These are phyloP conservation scores for Sturmia bella DNA, from an alignment of 2,888 invertebrate species.

Conservation along the genomic window DNA sequence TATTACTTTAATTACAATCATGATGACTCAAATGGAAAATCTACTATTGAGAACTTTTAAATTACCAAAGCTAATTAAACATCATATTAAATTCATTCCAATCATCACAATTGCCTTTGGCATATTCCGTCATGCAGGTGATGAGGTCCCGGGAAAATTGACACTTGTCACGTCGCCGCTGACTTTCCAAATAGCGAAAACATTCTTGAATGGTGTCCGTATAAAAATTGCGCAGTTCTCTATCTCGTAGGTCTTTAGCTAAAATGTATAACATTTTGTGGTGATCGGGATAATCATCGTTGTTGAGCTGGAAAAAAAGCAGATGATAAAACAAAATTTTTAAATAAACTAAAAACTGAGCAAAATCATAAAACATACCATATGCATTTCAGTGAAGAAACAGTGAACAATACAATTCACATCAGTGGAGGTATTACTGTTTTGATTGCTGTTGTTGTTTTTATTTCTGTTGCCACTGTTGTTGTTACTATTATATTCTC, in stretches of 20 bases:
- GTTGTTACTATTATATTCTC: slow-evolving; percentile 31
- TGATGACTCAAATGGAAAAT: too few species aligned
- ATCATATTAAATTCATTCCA: slow-evolving; percentile 85
- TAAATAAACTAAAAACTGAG: not conserved
- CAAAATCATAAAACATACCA: slow-evolving; percentile 82
- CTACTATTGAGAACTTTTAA: too few species aligned
- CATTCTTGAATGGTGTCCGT: slow-evolving; percentile 88
- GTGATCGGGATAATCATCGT: slow-evolving; percentile 84
- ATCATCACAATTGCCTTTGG: slow-evolving; percentile 88
- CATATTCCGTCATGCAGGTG: slow-evolving; percentile 87
- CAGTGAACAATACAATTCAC: slow-evolving; percentile 86
- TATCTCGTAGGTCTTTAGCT: slow-evolving; percentile 85
- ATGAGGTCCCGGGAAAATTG: slow-evolving; percentile 86
- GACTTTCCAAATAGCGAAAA: slow-evolving; percentile 85
- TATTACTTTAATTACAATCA: too few species aligned
- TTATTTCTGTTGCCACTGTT: slow-evolving; percentile 38
- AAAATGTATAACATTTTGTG: slow-evolving; percentile 85
- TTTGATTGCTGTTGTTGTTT: slow-evolving; percentile 71
- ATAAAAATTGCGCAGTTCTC: slow-evolving; percentile 86
- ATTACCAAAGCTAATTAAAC: slow-evolving; percentile 75
- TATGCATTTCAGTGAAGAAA: slow-evolving; percentile 86
- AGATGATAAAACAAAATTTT: not conserved
- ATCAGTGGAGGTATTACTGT: slow-evolving; percentile 69
- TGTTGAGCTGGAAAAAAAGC: slow-evolving; percentile 75
- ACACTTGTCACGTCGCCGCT: slow-evolving; percentile 85